Evolutionary conservation across 1,140 invertebrate genomes (phyloP), one percentile per base, ranked within the genome.

Genomic region (Frieseomelitta varia): DNA sequence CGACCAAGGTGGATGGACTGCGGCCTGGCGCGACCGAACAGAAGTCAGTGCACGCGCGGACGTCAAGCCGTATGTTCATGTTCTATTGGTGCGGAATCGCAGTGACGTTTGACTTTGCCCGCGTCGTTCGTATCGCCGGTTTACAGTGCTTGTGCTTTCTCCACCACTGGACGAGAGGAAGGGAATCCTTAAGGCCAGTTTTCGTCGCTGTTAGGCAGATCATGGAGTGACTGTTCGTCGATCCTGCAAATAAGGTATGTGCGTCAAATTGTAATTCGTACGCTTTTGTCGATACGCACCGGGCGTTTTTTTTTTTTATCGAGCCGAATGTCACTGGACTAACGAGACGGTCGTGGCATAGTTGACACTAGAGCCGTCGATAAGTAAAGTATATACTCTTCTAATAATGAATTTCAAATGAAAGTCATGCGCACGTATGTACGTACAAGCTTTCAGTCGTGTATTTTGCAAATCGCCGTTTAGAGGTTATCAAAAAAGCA

Each of bases 1-100:
- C 56, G 82, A 53, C 61, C 85, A 90, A 87, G 87, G 90, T 88
- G 81, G 81, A 88, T 87, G 87, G 81, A 87, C 89, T 88, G 79
- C 84, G 80, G 86, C 79, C 67, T 87, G 84, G 84, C 86, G 87
- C 88, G 84, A 77, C 87, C 79, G 88, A 89, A 89, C 85, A 91
- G 88, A 90, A 92, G 91, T 93, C 93, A 94, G 93, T 94, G 91
- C 91, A 94, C 93, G 93, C 93, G 93, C 91, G 88, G 92, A 94
- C 92, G 89, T 90, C 91, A 79, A 81, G 85, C 77, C 87, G 92
- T 86, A 91, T 90, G 91, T 91, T 88, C 86, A 84, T 84, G 87
- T 86, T 58, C 84, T 55, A 10, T 77, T 3, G 17, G 73, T 47
- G 51, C 55, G 65, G 39, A 47, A 21, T 17, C 11, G 14, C 67